A percentile compares a stretch with the other conserved stretches of the same genome.
These are phyloP conservation scores for Synanthedon andrenaeformis DNA, from an alignment of 2,888 invertebrate genomes.

Conservation along the genomic window DNA sequence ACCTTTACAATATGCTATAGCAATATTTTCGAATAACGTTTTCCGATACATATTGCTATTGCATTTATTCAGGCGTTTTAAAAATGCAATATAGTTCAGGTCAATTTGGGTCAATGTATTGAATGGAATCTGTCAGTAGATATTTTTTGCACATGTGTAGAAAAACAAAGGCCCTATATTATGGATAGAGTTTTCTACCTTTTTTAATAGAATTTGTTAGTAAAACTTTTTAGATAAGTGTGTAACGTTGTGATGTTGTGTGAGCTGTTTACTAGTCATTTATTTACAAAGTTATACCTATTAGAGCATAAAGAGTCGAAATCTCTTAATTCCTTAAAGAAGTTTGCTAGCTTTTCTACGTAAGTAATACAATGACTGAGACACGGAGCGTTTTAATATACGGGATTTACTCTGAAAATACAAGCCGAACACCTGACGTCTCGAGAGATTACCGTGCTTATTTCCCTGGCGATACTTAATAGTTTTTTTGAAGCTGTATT, in stretches of 20 bases:
- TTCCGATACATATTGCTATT: constrained; percentile 5
- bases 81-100: too few species aligned
- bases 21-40: too few species aligned
- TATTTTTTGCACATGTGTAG: too few species aligned
- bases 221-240: too few species aligned
- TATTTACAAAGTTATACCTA: background rate
- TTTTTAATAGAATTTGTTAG: too few species aligned
- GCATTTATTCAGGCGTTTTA: constrained; percentile 5
- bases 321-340: background rate
- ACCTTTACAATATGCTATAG: too few species aligned
- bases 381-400: constrained; percentile 2
- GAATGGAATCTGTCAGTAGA: too few species aligned
- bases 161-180: too few species aligned
- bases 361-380: constrained; percentile 3
- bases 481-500: constrained; percentile 6
- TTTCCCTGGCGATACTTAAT: constrained; percentile 11
- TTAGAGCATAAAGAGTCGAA: too few species aligned
- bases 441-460: constrained; percentile 7
- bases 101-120: too few species aligned
- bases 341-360: background rate
- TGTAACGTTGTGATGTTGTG: too few species aligned
- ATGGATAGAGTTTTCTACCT: too few species aligned
- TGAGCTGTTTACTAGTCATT: background rate
- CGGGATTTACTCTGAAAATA: constrained; percentile 5
- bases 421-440: constrained; percentile 2